Evolutionary conservation across 92 coral and sea anemone genomes (phyloP).

Genomic region (Parazoanthus swiftii): DNA sequence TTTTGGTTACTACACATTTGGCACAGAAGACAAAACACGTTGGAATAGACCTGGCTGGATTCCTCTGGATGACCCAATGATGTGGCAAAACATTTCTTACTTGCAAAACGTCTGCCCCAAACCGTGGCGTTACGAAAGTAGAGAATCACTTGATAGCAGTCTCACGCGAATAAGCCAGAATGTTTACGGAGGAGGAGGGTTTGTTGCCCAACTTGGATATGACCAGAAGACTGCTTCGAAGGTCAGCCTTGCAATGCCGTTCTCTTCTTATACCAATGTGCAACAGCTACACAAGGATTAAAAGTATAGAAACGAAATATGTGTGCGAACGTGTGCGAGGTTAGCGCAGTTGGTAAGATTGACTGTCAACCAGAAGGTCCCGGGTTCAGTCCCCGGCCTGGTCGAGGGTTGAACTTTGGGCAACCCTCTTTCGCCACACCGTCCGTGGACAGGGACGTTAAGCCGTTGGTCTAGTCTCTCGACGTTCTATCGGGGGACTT

Average conservation of each 20-base stretch:
- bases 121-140: constrained; percentile 33
- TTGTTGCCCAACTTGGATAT: constrained; percentile 28
- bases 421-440: too few relatives aligned
- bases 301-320: background rate
- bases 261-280: background rate
- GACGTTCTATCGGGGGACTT: too few relatives aligned
- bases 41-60: constrained; percentile 38
- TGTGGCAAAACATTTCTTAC: constrained; percentile 10
- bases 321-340: too few relatives aligned
- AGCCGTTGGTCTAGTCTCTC: too few relatives aligned
- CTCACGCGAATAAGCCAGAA: background rate
- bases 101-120: constrained; percentile 21
- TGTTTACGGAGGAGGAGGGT: constrained; percentile 37
- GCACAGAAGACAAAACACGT: constrained; percentile 13
- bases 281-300: background rate
- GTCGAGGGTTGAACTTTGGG: too few relatives aligned
- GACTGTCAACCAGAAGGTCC: too few relatives aligned
- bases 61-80: background rate
- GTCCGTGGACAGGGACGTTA: too few relatives aligned
- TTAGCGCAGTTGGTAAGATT: too few relatives aligned
- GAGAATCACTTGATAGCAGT: background rate
- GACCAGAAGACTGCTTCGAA: background rate
- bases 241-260: background rate
- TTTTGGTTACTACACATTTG: background rate
- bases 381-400: too few relatives aligned